These are phyloP conservation scores for Gallinago solitaria DNA, from an alignment of 2,797 vertebrate species.

Conservation along the genomic window DNA sequence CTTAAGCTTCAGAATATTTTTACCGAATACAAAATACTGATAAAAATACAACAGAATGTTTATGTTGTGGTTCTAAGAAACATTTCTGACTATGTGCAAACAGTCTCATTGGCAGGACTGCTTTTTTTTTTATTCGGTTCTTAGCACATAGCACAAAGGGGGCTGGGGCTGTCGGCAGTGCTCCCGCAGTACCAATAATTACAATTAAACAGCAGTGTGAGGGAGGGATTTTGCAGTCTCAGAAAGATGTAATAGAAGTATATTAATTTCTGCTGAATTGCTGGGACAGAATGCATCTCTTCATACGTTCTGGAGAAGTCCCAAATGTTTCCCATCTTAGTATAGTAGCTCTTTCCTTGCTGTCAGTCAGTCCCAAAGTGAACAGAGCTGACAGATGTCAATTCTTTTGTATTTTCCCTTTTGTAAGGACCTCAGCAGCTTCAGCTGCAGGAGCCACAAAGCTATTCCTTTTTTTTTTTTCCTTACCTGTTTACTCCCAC, in stretches of 20 bases:
- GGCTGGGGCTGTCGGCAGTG: background rate
- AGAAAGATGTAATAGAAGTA: background rate
- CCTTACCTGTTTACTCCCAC: background rate
- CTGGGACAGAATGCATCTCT: background rate
- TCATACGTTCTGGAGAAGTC: background rate
- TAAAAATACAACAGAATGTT: slow-evolving; percentile 56
- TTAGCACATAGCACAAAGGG: background rate
- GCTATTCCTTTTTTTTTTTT: background rate
- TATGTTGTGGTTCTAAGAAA: background rate
- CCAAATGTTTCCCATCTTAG: background rate
- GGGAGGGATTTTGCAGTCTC: background rate
- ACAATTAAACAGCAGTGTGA: background rate
- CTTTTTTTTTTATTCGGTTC: background rate
- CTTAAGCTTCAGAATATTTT: slow-evolving; percentile 57
- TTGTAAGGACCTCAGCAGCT: slow-evolving; percentile 9
- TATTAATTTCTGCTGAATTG: background rate
- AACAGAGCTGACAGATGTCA: slow-evolving; percentile 11
- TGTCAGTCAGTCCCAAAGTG: slow-evolving; percentile 34
- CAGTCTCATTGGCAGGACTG: background rate
- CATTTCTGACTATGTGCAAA: slow-evolving; percentile 44
- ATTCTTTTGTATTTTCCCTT: slow-evolving; percentile 1
- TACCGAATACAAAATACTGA: slow-evolving; percentile 1
- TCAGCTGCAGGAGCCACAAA: background rate
- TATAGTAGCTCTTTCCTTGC: background rate
- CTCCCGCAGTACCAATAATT: background rate